Conservation (phyloP, 2,113 vertebrate species). For the Charina bottae region DNA sequence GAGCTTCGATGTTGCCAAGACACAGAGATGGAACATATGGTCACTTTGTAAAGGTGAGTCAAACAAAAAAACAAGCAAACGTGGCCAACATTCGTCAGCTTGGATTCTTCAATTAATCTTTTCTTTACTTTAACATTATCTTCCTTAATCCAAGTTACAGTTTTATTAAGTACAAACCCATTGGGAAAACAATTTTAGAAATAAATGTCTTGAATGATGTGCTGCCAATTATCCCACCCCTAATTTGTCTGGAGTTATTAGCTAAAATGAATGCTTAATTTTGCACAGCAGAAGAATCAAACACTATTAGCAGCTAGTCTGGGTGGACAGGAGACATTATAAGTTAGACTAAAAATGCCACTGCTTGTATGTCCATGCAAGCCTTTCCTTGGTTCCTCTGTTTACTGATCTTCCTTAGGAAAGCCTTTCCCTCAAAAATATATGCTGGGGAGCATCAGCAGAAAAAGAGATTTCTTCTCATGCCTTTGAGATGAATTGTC, state of each 20-base stretch:
- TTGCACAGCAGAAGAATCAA: constrained; percentile 66
- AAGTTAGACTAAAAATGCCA: constrained; percentile 64
- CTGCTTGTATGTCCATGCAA: constrained; percentile 67
- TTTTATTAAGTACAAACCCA: constrained; percentile 51
- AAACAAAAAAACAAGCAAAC: constrained; percentile 62
- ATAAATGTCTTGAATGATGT: constrained; percentile 51
- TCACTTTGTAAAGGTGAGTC: constrained; percentile 72
- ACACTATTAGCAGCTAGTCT: constrained; percentile 63
- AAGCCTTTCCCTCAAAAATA: constrained; percentile 45
- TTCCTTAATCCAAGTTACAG: constrained; percentile 60
- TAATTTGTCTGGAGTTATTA: constrained; percentile 58
- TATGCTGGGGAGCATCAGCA: constrained; percentile 45
- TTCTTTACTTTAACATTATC: constrained; percentile 51
- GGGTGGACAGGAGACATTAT: constrained; percentile 66
- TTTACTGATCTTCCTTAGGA: constrained; percentile 70
- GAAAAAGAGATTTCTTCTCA: constrained; percentile 1
- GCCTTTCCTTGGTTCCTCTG: constrained; percentile 69
- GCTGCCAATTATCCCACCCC: constrained; percentile 53
- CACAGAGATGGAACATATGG: constrained; percentile 68
- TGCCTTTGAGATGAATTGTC: not conserved
- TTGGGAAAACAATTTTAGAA: constrained; percentile 66
- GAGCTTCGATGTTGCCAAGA: constrained; percentile 61
- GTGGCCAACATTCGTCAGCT: constrained; percentile 65
- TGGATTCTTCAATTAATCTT: constrained; percentile 53
- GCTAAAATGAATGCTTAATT: constrained; percentile 74